These are phyloP conservation scores for Corythucha ciliata DNA, from an alignment of 2,888 invertebrate genomes.

Conservation along the genomic window DNA sequence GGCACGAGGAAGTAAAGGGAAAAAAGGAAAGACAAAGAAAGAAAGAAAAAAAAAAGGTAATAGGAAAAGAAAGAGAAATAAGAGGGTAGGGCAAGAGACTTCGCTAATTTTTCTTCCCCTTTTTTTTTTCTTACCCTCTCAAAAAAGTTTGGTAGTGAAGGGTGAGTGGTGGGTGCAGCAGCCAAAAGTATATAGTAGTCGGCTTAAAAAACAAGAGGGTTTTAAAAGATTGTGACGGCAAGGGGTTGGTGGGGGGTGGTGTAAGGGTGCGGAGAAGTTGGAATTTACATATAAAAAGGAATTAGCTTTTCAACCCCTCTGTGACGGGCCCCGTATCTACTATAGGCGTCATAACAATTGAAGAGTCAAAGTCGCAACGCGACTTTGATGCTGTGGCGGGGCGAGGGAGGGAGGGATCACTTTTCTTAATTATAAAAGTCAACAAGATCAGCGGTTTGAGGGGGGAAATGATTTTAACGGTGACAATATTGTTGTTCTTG, in stretches of 20 bases:
- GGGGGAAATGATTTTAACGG: no score
- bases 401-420: neutral
- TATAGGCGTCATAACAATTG: no score
- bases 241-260: no score
- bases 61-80: slow-evolving; percentile 9
- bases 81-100: slow-evolving; percentile 1
- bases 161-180: neutral
- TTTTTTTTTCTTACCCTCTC: no score
- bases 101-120: no score
- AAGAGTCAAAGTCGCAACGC: no score
- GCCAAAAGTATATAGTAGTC: no score
- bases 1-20: slow-evolving; percentile 2
- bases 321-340: slow-evolving; percentile 2
- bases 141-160: no score
- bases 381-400: no score
- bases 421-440: slow-evolving; percentile 25
- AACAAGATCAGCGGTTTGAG: slow-evolving; percentile 19
- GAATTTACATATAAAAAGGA: slow-evolving; percentile 27
- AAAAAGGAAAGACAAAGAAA: slow-evolving; percentile 9
- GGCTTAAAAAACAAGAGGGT: slow-evolving; percentile 5
- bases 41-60: slow-evolving; percentile 11
- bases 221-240: slow-evolving; percentile 20
- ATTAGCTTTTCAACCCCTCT: slow-evolving; percentile 21
- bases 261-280: slow-evolving; percentile 8
- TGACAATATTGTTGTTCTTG: slow-evolving; percentile 21